Percentiles rank a stretch among this genome's conserved stretches.
phyloP scores from a whole-genome alignment of 2,113 vertebrate species.

The Saccopteryx leptura region DNA sequence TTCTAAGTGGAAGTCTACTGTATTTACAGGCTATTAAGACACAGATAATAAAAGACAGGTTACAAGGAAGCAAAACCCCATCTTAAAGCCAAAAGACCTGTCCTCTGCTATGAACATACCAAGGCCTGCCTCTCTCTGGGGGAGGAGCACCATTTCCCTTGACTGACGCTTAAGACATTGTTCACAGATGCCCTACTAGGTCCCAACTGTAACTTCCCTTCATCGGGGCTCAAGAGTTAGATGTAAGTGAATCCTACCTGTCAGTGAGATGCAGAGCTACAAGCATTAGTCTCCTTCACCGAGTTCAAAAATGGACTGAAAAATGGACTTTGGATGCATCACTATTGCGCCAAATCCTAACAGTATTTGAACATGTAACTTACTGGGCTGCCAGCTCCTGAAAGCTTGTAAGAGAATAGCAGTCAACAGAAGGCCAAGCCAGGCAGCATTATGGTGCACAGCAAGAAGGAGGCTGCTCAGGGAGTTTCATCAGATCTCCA shows the following conservation, averaged over 20 bases:
- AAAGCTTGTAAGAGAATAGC: neutral
- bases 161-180: neutral
- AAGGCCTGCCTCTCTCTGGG: neutral
- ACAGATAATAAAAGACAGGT: neutral
- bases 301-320: neutral
- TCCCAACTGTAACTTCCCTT: neutral
- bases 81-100: neutral
- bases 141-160: neutral
- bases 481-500: neutral
- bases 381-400: neutral
- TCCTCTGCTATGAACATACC: neutral
- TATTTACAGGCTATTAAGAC: neutral
- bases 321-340: neutral
- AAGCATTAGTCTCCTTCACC: neutral
- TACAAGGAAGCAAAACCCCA: neutral
- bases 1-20: constrained; percentile 27
- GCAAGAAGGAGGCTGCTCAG: neutral
- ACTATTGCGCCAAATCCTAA: neutral
- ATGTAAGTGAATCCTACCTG: neutral
- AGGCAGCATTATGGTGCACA: neutral
- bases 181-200: neutral
- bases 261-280: neutral
- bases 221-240: neutral
- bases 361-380: constrained; percentile 8
- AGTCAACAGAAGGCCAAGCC: neutral